Conservation (phyloP, 2,888 invertebrate species). For the Cheilosia vulpina region DNA sequence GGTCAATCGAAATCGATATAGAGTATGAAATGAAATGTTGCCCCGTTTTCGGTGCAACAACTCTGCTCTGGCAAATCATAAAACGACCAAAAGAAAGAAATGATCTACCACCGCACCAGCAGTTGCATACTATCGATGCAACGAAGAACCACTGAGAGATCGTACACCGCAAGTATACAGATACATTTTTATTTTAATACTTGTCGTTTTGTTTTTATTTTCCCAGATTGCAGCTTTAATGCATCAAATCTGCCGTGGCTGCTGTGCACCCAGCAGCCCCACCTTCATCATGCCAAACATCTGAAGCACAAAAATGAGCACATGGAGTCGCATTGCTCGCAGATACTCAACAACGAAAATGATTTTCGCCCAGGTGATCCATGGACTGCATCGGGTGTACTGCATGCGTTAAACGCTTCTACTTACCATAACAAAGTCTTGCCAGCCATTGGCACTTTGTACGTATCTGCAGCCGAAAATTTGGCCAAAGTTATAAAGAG, state of each 20-base stretch:
- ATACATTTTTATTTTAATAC: conserved; percentile 68
- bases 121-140: conserved; percentile 70
- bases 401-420: conserved; percentile 68
- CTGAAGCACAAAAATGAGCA: conserved; percentile 58
- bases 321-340: conserved; percentile 63
- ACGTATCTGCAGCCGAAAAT: conserved; percentile 49
- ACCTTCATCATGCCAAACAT: conserved; percentile 73
- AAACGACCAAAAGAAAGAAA: conserved; percentile 73
- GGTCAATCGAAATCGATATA: conserved; percentile 81
- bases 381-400: conserved; percentile 47
- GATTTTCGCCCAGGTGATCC: conserved; percentile 68
- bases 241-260: conserved; percentile 66
- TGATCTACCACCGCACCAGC: conserved; percentile 73
- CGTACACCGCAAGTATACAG: conserved; percentile 61
- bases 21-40: conserved; percentile 73
- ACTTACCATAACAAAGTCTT: conserved; percentile 56
- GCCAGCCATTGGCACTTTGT: conserved; percentile 40
- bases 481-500: conserved; percentile 43
- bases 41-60: conserved; percentile 70
- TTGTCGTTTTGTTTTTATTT: conserved; percentile 65
- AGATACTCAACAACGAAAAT: conserved; percentile 56
- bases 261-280: conserved; percentile 71
- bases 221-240: conserved; percentile 61
- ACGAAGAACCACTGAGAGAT: conserved; percentile 73
- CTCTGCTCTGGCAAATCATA: conserved; percentile 62